Evolutionary conservation across 2,797 vertebrate species (phyloP).

Genomic region (Acanthurus leucopareius): DNA sequence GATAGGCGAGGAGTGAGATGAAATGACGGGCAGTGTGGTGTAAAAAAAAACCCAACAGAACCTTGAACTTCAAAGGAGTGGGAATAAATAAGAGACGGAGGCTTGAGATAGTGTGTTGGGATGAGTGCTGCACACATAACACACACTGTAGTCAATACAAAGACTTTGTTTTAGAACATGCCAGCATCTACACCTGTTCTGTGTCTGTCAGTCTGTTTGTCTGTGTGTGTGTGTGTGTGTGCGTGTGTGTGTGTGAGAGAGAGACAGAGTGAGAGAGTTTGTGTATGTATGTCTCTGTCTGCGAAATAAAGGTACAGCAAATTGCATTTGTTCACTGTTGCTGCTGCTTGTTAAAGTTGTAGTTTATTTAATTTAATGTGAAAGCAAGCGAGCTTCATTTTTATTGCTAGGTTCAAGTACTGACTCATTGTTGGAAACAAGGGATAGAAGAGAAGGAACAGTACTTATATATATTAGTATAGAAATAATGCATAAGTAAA

Average conservation of each 20-base stretch:
- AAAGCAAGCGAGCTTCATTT: background rate
- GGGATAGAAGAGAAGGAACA: background rate
- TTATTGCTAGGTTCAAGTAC: background rate
- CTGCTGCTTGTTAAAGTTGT: too few species aligned
- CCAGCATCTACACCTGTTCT: constrained; percentile 48
- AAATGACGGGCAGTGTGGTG: constrained; percentile 42
- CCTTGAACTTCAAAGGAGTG: constrained; percentile 6
- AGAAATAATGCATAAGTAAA: background rate
- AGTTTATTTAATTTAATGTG: background rate
- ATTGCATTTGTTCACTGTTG: background rate
- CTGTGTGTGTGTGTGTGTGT: too few species aligned
- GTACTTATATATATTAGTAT: background rate
- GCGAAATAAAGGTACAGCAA: background rate
- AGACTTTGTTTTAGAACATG: constrained; percentile 22
- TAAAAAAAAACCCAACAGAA: background rate
- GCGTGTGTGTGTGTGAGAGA: too few species aligned
- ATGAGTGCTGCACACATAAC: constrained; percentile 12
- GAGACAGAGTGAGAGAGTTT: background rate
- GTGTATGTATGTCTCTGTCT: background rate
- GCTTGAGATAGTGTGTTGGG: constrained; percentile 17
- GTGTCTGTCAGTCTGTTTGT: constrained; percentile 19
- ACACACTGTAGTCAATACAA: constrained; percentile 16
- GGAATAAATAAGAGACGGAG: constrained; percentile 11
- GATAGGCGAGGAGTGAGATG: constrained; percentile 43
- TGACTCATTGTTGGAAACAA: background rate